Evolutionary conservation across 2,888 invertebrate species (phyloP).

Genomic region (Byasa hedistus): DNA sequence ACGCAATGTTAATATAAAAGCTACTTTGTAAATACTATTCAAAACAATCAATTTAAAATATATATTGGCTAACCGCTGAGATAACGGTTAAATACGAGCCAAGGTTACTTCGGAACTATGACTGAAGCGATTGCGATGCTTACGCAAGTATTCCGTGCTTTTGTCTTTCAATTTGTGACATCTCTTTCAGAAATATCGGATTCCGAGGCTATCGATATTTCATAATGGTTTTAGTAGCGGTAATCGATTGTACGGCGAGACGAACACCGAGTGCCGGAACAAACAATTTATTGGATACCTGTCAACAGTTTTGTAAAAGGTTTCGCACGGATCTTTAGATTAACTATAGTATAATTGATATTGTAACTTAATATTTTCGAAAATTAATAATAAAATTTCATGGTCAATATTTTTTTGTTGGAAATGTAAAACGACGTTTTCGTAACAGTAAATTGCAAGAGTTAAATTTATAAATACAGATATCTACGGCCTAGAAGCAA

Average conservation of each 20-base stretch:
- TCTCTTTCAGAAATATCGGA: conserved; percentile 43
- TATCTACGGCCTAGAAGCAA: not conserved
- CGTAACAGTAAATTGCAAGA: too few relatives aligned
- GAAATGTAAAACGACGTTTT: too few relatives aligned
- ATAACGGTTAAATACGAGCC: conserved; percentile 39
- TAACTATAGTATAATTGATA: conserved; percentile 8
- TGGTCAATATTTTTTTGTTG: not conserved
- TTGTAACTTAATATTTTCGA: not conserved
- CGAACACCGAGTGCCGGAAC: conserved; percentile 28
- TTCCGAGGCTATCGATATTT: conserved; percentile 36
- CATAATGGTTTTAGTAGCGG: conserved; percentile 36
- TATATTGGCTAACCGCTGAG: conserved; percentile 40
- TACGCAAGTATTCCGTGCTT: conserved; percentile 41
- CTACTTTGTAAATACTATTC: conserved; percentile 25
- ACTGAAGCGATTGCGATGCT: conserved; percentile 39
- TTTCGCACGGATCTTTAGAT: conserved; percentile 6
- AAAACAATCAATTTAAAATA: conserved; percentile 35
- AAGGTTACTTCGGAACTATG: conserved; percentile 42
- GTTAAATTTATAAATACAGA: not conserved
- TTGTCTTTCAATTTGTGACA: conserved; percentile 50
- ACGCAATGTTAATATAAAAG: conserved; percentile 25
- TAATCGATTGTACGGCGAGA: conserved; percentile 29
- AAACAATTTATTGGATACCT: conserved; percentile 29
- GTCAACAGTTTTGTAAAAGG: conserved; percentile 22
- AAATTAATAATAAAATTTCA: not conserved